Evolutionary conservation across 2,888 invertebrate genomes (phyloP), one percentile per base, ranked within the genome.

Genomic region (Ophion ellenae): DNA sequence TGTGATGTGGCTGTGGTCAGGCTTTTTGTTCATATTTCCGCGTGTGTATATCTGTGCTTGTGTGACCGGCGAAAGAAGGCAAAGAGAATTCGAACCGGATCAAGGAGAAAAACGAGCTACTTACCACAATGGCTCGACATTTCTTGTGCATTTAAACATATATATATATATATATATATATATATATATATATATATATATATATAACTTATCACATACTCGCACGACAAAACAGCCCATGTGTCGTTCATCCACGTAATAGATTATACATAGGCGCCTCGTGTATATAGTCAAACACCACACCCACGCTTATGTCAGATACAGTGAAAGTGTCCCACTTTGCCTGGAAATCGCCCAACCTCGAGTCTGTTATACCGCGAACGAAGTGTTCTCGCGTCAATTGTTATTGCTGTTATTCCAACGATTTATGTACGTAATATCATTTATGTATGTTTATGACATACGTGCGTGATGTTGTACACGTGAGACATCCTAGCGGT

Each of bases 271-370:
- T 67, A 57, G 40, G 17, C 20, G 36, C 69, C 67, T 7, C 14
- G n/a, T 14, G n/a, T 53, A 61, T 40, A 17, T 17, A 59, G 28
- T 32, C 61, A 47, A 7, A 57, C 59, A 83, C 74, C 57, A 69
- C 71, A 66, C 78, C 78, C 77, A 32, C 77, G 73, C 17, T 71
- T 81, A 74, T 81, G 32, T 14, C 76, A 82, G 57, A n/a, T 66
- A 76, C 59, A 81, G 87, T 87, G 87, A 88, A 87, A 88, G 86
- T 88, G 87, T 86, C 82, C 85, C 85, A 87, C 80, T 88, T 88
- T 61, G 84, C 71, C 85, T 81, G 47, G 66, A 70, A 77, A 78
- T 83, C 83, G 53, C 14, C 53, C 53, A 11, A 53, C 74, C 87
- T 86, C 70, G 76, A 80, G 85, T 86, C 83, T 77, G 83, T 87